Evolutionary conservation across 2,888 invertebrate genomes (phyloP), one percentile per base, ranked within the genome.

Genomic region (Hydroisotoma schaefferi): DNA sequence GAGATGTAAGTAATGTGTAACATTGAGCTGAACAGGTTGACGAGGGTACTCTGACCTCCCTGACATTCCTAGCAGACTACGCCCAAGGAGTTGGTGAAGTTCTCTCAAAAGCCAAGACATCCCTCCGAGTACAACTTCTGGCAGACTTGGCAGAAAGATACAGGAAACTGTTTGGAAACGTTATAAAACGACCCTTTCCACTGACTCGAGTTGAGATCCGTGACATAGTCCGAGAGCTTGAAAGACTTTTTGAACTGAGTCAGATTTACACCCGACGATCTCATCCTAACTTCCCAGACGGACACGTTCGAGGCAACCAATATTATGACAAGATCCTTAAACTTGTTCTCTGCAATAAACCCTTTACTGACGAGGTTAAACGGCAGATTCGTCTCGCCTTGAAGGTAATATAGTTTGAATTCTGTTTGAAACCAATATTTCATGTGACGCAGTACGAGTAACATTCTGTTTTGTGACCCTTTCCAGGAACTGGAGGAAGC

Each of bases 401-500:
- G 2, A 33, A 53, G 18, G 62, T 62, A 49, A 55, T n/a, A 5
- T 5, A 33, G 25, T 22, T 48, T 22, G 8, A 12, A 25, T 26
- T 49, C 20, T 47, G 8, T 8, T 23, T 23, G 26, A 23, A n/a
- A n/a, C n/a, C n/a, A n/a, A n/a, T n/a, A n/a, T n/a, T n/a, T n/a
- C n/a, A n/a, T n/a, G n/a, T n/a, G n/a, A n/a, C n/a, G n/a, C n/a
- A n/a, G n/a, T n/a, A n/a, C n/a, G n/a, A n/a, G n/a, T n/a, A n/a
- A n/a, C n/a, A n/a, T n/a, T n/a, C n/a, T n/a, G n/a, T n/a, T n/a
- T n/a, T 47, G 4, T 6, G 8, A 47, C 20, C 20, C 10, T 23
- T 47, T 55, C 2, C 20, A 68, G 68, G 57, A 63, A 56, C 20
- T 68, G 15, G 68, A 65, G 4, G 49, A 65, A 3, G 10, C 44